Evolutionary conservation across 1,140 invertebrate genomes (phyloP).

Genomic region (Akabosia matsudoensis): DNA sequence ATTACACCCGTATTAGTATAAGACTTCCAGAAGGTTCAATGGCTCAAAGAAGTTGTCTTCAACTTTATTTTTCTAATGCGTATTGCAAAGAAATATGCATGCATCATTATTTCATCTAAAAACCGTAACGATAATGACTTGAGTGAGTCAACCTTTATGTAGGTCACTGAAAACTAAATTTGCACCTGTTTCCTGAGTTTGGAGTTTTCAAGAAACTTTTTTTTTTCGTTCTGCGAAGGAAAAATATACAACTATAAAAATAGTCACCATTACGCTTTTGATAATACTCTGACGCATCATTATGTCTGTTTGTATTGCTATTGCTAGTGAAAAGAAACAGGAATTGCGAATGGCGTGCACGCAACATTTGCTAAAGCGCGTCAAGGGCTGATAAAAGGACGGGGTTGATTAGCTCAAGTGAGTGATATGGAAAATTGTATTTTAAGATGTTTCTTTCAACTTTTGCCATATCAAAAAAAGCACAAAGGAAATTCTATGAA

Average conservation of each 20-base stretch:
- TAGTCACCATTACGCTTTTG: no score
- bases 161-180: slow-evolving; percentile 31
- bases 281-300: no score
- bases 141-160: slow-evolving; percentile 18
- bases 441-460: neutral
- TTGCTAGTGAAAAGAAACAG: no score
- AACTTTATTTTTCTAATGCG: no score
- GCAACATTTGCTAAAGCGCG: slow-evolving; percentile 12
- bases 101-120: neutral
- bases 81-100: neutral
- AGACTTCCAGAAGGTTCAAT: no score
- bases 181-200: slow-evolving; percentile 37
- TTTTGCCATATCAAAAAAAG: neutral
- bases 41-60: no score
- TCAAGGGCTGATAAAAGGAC: slow-evolving; percentile 15
- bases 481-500: neutral
- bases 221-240: no score
- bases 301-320: no score
- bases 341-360: neutral
- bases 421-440: neutral
- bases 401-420: neutral
- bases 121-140: neutral
- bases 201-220: neutral
- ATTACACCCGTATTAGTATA: no score
- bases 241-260: no score